A percentile compares a stretch with the other conserved stretches of the same genome.
Evolutionary conservation across 2,797 vertebrate species (phyloP).

Genomic region (Telmatherina bonti): DNA sequence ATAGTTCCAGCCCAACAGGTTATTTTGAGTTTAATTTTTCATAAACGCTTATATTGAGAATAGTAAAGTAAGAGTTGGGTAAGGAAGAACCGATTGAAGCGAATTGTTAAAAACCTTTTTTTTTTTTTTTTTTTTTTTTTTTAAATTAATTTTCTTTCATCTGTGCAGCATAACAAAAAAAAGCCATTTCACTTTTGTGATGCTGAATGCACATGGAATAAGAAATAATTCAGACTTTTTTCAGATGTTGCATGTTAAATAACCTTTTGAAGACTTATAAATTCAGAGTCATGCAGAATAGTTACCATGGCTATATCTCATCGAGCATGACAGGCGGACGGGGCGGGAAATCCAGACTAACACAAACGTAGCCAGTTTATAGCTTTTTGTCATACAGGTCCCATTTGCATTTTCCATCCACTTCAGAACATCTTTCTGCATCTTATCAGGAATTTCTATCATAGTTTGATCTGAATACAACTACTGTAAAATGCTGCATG

Average conservation of each 20-base stretch:
- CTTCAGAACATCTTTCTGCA: constrained; percentile 30
- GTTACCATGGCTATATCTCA: neutral
- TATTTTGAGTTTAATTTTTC: neutral
- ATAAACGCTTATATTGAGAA: neutral
- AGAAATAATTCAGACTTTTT: neutral
- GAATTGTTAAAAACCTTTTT: neutral
- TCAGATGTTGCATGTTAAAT: neutral
- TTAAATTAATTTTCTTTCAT: too few species aligned
- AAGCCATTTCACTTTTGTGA: neutral
- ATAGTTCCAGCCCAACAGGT: neutral
- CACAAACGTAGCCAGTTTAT: neutral
- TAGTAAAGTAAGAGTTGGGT: neutral
- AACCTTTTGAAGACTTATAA: neutral
- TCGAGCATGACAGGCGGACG: neutral
- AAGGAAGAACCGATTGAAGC: too few species aligned
- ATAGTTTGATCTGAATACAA: constrained; percentile 50
- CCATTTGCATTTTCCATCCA: constrained; percentile 14
- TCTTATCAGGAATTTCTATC: constrained; percentile 37
- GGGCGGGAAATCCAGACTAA: neutral
- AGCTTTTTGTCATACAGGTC: constrained; percentile 14
- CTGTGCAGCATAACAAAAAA: neutral
- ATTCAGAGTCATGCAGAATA: neutral
- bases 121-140: too few species aligned
- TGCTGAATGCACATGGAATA: neutral
- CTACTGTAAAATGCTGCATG: constrained; percentile 64